Evolutionary conservation across 2,888 invertebrate genomes (phyloP), one percentile per base, ranked within the genome.

Genomic region (Acrobasis suavella): DNA sequence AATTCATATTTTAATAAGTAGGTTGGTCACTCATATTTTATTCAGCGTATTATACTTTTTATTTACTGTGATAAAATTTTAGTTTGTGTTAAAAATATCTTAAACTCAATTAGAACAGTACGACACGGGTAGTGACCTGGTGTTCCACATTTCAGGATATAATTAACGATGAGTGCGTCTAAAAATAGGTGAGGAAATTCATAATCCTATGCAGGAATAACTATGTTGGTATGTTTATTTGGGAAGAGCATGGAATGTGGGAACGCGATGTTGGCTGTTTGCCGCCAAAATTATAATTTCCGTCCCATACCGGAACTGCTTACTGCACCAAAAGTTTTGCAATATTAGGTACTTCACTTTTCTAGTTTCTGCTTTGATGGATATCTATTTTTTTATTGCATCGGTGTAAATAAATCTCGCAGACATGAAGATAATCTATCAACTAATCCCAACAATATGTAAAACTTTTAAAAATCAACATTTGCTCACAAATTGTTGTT

Each of bases 141-240:
- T 56, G 56, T 69, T 82, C 86, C 73, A 86, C 76, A 77, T 84
- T 75, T 71, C 76, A 74, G 74, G 78, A 75, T 83, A 86, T 81
- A 85, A 85, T 86, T 87, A 87, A 78, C 82, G 72, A 71, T 12
- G 70, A 73, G 68, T 67, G 55, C 68, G 62, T 76, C 81, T 80
- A 83, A 78, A 82, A 78, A 80, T 83, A 81, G 74, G 72, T 64
- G 8, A 50, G 50, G 14, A 50, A 50, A 62, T 56, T 42, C 50
- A 51, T 51, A 58, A 17, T 59, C 55, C 58, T 63, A 59, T 16
- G 38, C 58, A 52, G 42, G 49, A 56, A 56, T n/a, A 22, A 56
- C 39, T n/a, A 22, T 22, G 17, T 10, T 51, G 17, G 17, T n/a
- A 17, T 52, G 17, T 56, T 56, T 42, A 22, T 22, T 14, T 52